Base-by-base conservation (phyloP, 1,140 invertebrate genomes). In the Neotoxoptera formosana region DNA sequence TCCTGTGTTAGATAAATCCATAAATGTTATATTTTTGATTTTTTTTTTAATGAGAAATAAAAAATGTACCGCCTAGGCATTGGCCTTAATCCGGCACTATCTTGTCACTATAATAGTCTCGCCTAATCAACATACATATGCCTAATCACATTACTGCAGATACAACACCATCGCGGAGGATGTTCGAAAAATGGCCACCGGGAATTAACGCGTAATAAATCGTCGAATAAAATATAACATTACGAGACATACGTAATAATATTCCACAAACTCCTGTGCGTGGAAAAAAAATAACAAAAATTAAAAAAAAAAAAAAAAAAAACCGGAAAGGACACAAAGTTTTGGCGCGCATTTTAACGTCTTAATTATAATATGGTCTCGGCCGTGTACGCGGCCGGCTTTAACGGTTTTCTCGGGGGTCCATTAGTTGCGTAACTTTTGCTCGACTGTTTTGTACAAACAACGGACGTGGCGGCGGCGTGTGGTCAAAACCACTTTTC, bases 361-460 rank as follows among this genome's bases (percentile, higher is more conserved):
- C 87, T 89, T 89, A 89, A 51, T 89, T 76, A 76, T n/a, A 76
- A 76, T 76, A 76, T 76, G 14, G 60, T 89, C 20, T 51, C 87
- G 20, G 48, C 41, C 41, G 30, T 45, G 25, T 47, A 86, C 84
- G 45, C 84, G 84, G 41, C 3, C 87, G 87, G 88, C 36, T 90
- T 36, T 90, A 60, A 90, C 88, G 23, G 88, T 60, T 90, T 90
- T 53, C 60, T 36, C 53, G 34, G 88, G 48, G 36, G 51, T 41
- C 88, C 88, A 90, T 90, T 90, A 90, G 88, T 90, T 21, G 34
- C 23, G 53, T 41, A 60, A 90, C 88, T 60, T 56, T 90, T 90
- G 25, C 51, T 17, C 51, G 53, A 90, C 88, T 30, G 53, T 90
- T 90, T 60, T n/a, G 48, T 89, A 89, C 20, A 84, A 21, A 89